Evolutionary conservation across 2,888 invertebrate species (phyloP), one percentile per base, ranked within the genome.

Genomic region (Hirtodrosophila confusa): DNA sequence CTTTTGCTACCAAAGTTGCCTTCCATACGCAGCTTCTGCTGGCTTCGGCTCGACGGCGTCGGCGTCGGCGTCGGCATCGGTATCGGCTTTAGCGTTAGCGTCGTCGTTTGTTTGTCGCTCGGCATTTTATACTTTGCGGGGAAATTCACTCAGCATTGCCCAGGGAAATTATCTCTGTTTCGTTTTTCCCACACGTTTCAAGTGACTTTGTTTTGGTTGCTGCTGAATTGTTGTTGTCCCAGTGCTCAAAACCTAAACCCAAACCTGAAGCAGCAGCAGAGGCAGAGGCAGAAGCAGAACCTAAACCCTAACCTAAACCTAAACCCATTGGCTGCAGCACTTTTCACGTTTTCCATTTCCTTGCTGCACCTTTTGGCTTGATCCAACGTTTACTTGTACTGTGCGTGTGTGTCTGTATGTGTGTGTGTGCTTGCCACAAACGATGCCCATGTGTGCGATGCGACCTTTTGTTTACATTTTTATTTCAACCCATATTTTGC

Each of bases 381-480:
- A 29, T 35, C 43, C 41, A 57, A 41, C 31, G 23, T 54, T n/a
- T 11, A n/a, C 10, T 11, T 41, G 11, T 50, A 10, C 24, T 31
- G 7, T 40, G 36, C 12, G 40, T 37, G 51, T n/a, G 29, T 33
- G n/a, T n/a, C n/a, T n/a, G 50, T 50, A 41, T 56, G 27, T 17
- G 55, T 45, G 41, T 68, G 53, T 48, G 31, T 63, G 56, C 53
- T 61, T 37, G 49, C 33, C 53, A 63, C 51, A 72, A 80, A 78
- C 64, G 74, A 74, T 73, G 74, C 78, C 83, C 79, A 67, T 79
- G 86, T 86, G 80, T 73, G 70, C 61, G 63, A 64, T 75, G 75
- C 70, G 68, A 47, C 80, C 88, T 55, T 86, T 88, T 88, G 84
- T 88, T 88, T 83, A 88, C 80, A 75, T 75, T 84, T 80, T 75